phyloP scores from a whole-genome alignment of 2,888 invertebrate genomes.

The Tipula confusa region DNA sequence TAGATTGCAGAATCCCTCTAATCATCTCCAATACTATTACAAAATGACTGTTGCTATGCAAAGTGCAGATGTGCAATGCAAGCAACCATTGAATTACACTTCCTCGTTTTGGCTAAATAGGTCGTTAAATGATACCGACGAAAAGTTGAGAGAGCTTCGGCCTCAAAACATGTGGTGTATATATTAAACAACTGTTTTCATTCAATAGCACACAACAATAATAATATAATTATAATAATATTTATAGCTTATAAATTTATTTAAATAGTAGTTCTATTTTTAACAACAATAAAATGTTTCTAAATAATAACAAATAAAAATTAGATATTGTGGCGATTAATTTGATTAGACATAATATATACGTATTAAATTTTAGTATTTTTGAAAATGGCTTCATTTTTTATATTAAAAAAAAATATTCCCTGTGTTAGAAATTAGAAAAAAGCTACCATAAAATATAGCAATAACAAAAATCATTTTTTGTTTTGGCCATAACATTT shows the following conservation, averaged over 20 bases:
- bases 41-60: too few species aligned
- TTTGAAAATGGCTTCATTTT: conserved; percentile 20
- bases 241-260: neutral
- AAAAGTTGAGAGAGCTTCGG: too few species aligned
- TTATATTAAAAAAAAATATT: neutral
- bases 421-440: neutral
- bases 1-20: too few species aligned
- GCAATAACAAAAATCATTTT: neutral
- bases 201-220: neutral
- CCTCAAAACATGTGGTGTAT: too few species aligned
- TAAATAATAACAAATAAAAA: neutral
- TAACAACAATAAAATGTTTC: neutral
- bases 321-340: neutral
- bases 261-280: neutral
- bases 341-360: neutral
- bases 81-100: too few species aligned
- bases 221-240: neutral
- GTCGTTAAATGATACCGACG: too few species aligned
- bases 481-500: conserved; percentile 12
- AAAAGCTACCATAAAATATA: neutral
- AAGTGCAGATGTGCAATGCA: too few species aligned
- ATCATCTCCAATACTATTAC: too few species aligned
- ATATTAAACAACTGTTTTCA: neutral
- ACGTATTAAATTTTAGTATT: neutral
- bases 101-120: too few species aligned